phyloP scores from a whole-genome alignment of 2,797 vertebrate genomes.

The Nothura maculosa region DNA sequence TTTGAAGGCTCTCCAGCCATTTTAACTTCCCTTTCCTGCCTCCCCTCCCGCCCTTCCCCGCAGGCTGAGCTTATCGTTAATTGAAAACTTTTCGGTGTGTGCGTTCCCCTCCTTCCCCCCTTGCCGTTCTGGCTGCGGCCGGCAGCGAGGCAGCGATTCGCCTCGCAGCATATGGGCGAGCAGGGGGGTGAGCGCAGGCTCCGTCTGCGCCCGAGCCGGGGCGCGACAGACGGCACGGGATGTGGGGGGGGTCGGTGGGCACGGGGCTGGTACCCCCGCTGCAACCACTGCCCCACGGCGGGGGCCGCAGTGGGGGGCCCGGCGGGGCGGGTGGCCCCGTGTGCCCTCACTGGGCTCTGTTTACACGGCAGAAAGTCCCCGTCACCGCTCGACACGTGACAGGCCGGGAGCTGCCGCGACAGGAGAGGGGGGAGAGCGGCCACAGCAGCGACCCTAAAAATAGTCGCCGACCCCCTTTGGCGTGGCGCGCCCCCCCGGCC shows the following conservation, averaged over 20 bases:
- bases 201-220: constrained; percentile 4
- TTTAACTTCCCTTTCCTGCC: constrained; percentile 58
- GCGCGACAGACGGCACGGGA: background rate
- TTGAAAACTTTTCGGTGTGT: constrained; percentile 63
- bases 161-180: constrained; percentile 58
- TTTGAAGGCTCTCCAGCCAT: constrained; percentile 69
- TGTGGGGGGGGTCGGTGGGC: background rate
- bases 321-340: background rate
- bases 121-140: constrained; percentile 7
- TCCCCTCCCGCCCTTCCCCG: background rate
- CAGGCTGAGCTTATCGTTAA: constrained; percentile 52
- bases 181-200: constrained; percentile 18
- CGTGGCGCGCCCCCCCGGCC: constrained; percentile 43
- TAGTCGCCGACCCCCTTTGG: constrained; percentile 44
- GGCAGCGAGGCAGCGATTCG: constrained; percentile 33
- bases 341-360: constrained; percentile 9
- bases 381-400: constrained; percentile 44
- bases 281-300: too few relatives aligned
- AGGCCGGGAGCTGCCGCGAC: background rate
- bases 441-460: constrained; percentile 61
- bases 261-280: too few relatives aligned
- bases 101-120: background rate
- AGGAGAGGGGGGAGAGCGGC: background rate
- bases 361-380: constrained; percentile 53
- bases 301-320: background rate